Conservation (phyloP, 2,888 invertebrate species). For the Galeruca laticollis region DNA sequence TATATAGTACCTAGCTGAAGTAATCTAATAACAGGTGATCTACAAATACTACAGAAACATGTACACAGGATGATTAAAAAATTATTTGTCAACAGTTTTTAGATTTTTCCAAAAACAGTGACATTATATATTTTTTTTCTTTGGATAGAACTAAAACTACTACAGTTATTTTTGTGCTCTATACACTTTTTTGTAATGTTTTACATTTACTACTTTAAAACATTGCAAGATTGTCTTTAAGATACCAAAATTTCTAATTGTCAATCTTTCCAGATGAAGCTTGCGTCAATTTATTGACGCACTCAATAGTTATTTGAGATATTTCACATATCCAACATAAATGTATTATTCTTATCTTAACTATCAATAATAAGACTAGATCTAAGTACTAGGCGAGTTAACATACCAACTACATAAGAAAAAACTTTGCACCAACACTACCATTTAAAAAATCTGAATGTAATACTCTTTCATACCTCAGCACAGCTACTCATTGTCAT, state of each 20-base stretch:
- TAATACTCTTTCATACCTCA: too few relatives aligned
- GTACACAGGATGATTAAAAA: not conserved
- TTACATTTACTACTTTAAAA: slow-evolving; percentile 11
- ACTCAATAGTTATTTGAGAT: slow-evolving; percentile 30
- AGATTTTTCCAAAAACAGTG: not conserved
- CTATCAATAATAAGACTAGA: slow-evolving; percentile 53
- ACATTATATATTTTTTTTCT: not conserved
- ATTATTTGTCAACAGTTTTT: not conserved
- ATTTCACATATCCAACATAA: slow-evolving; percentile 44
- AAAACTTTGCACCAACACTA: not conserved
- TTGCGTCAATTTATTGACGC: slow-evolving; percentile 22
- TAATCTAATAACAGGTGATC: slow-evolving; percentile 4
- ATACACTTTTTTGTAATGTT: slow-evolving; percentile 20
- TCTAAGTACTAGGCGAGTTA: slow-evolving; percentile 41
- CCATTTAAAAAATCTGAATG: not conserved
- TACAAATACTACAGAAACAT: slow-evolving; percentile 8
- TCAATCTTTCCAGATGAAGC: slow-evolving; percentile 23
- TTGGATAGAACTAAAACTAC: slow-evolving; percentile 17
- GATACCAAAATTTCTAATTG: not conserved
- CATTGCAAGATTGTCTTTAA: slow-evolving; percentile 26
- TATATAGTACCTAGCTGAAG: slow-evolving; percentile 19
- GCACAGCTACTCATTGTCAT: too few relatives aligned
- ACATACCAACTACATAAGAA: not conserved
- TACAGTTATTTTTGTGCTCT: slow-evolving; percentile 20
- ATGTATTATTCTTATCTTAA: slow-evolving; percentile 45